Evolutionary conservation across 1,140 invertebrate genomes (phyloP), one percentile per base, ranked within the genome.

Genomic region (Drosophila sechellia): DNA sequence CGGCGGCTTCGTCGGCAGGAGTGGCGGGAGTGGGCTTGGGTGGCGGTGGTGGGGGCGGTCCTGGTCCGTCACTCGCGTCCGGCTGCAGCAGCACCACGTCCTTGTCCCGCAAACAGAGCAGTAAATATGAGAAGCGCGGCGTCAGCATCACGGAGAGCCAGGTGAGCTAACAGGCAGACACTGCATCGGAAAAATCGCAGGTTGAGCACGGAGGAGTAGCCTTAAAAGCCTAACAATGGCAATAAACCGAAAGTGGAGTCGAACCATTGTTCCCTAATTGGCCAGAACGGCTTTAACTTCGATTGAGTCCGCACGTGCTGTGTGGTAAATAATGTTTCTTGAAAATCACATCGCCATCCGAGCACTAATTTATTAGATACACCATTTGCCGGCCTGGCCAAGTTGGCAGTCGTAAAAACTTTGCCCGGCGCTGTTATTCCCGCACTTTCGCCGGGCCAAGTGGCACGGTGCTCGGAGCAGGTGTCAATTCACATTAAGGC

Each of bases 81-180:
- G 77, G 54, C 59, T 68, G 73, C 74, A 89, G 79, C 66, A 77
- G 77, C 55, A 68, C 71, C 13, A 61, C 71, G 43, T 81, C 76
- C 65, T 76, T 91, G 84, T 89, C 90, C 77, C 86, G 90, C 61
- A 89, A 89, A 58, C 86, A 91, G 65, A 92, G 90, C 78, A 92
- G 81, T 70, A 92, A 92, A 87, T 92, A 91, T 74, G 91, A 92
- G 74, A 92, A 92, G 74, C 90, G 90, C 53, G 86, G 77, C 64
- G 89, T 91, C 71, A 90, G 83, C 72, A 85, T 90, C 64, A 91
- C 79, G 22, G 91, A 92, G 56, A 92, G 91, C 54, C 91, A 92
- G 91, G 91, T 92, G 73, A 92, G 84, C 46, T 39, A 37, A 35
- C 39, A 25, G 53, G 39, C 59, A 58, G 57, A 60, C 56, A 71